Evolutionary conservation across 2,113 vertebrate species (phyloP), one percentile per base, ranked within the genome.

Genomic region (Oreotrochilus melanogaster): DNA sequence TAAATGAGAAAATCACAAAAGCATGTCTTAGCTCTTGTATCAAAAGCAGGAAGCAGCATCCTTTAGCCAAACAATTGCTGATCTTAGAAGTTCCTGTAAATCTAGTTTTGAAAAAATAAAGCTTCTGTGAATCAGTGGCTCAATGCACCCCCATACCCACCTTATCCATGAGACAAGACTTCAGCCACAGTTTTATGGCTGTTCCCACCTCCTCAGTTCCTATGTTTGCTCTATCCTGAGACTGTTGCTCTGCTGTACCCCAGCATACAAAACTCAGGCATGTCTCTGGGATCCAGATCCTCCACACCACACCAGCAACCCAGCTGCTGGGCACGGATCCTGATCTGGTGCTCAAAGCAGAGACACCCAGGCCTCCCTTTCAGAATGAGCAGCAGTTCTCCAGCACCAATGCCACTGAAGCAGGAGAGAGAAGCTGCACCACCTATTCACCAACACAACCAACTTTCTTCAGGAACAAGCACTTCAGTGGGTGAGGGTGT

Each of bases 371-470:
- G 11, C 11, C 58, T n/a, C 17, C 37, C 24, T 28, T 6, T 23
- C 2, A 1, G 42, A 18, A 69, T 2, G 7, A 67, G 17, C 60
- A 62, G 51, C 16, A 33, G 47, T 42, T 9, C 17, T 39, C 14
- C 45, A 47, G 62, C 30, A 62, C 13, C 2, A 1, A 43, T 81
- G 45, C 43, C 3, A 0, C 69, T 28, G n/a, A 43, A 48, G 57
- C 42, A 62, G 71, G 14, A 83, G 24, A 35, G 42, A 33, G n/a
- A n/a, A 21, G 10, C 51, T 79, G 23, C 53, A 62, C 11, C 0
- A 1, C 7, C 22, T 9, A 5, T 8, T 25, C 37, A 62, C 21
- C 43, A 65, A 6, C 6, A 67, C 0, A 1, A 27, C 28, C 18
- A 57, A 2, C 58, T 17, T 79, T 35, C 23, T 61, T 8, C 27